Percentiles rank a stretch among this genome's conserved stretches.
phyloP scores from a whole-genome alignment of 2,113 vertebrate species.

The Bufo gargarizans region DNA sequence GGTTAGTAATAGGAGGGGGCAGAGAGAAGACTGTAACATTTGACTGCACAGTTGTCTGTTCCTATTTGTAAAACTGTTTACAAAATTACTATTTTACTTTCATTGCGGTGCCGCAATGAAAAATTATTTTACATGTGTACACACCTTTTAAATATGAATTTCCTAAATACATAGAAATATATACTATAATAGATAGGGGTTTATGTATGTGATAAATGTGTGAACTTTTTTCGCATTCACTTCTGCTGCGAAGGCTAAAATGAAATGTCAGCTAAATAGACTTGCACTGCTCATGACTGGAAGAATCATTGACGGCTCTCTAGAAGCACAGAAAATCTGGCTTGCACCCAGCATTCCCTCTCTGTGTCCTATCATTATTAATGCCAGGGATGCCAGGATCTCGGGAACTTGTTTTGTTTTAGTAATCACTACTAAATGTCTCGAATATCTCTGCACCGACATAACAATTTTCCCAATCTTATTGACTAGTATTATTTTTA shows the following conservation, averaged over 20 bases:
- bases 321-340: slow-evolving; percentile 7
- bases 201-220: background rate
- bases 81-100: background rate
- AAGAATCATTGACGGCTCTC: background rate
- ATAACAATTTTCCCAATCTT: background rate
- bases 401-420: background rate
- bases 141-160: background rate
- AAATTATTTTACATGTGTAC: too few species aligned
- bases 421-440: background rate
- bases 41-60: too few species aligned
- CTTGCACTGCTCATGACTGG: background rate
- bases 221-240: background rate
- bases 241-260: background rate
- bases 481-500: background rate
- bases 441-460: background rate
- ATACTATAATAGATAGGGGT: background rate
- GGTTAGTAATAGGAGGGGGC: too few species aligned
- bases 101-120: background rate
- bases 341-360: background rate
- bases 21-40: too few species aligned
- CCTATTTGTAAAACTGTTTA: too few species aligned
- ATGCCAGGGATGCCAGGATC: background rate
- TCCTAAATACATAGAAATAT: background rate
- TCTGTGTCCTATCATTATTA: slow-evolving; percentile 19
- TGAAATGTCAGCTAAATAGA: background rate